A percentile compares a stretch with the other conserved stretches of the same genome.
These are phyloP conservation scores for Rhynchonema sp. DNA, from an alignment of 2,888 invertebrate species.

Conservation along the genomic window DNA sequence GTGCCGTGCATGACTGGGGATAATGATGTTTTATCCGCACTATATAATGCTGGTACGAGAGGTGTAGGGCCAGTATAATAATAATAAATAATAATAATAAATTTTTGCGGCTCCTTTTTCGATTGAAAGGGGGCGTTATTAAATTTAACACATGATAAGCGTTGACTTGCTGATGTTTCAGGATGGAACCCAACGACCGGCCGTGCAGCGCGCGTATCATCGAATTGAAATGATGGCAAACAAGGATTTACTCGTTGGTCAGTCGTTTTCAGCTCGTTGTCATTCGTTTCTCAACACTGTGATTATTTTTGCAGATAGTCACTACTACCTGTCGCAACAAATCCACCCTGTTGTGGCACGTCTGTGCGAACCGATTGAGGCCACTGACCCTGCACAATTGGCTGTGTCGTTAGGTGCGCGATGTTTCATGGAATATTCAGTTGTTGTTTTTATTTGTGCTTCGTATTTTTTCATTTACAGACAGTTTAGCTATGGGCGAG, in stretches of 20 bases:
- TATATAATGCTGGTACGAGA: no score
- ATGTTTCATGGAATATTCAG: no score
- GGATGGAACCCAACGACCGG: slow-evolving; percentile 52
- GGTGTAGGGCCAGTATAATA: no score
- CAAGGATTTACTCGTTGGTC: slow-evolving; percentile 33
- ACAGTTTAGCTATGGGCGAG: no score
- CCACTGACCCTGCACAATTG: slow-evolving; percentile 67
- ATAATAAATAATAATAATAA: background rate
- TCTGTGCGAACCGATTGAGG: slow-evolving; percentile 83
- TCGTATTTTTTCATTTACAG: no score
- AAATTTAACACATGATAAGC: no score
- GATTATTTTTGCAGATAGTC: slow-evolving; percentile 49
- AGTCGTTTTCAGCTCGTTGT: background rate
- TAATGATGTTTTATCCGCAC: no score
- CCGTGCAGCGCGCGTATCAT: slow-evolving; percentile 81
- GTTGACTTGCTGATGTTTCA: slow-evolving; percentile 8
- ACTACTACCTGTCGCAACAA: slow-evolving; percentile 83
- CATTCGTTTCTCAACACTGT: background rate
- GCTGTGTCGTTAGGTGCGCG: slow-evolving; percentile 67
- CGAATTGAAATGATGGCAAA: slow-evolving; percentile 59
- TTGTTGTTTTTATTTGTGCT: no score
- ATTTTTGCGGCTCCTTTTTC: background rate
- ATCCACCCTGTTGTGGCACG: slow-evolving; percentile 85
- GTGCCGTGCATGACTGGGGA: no score
- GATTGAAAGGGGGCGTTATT: background rate